phyloP scores from a whole-genome alignment of 2,113 vertebrate genomes.

The Pteropus alecto region DNA sequence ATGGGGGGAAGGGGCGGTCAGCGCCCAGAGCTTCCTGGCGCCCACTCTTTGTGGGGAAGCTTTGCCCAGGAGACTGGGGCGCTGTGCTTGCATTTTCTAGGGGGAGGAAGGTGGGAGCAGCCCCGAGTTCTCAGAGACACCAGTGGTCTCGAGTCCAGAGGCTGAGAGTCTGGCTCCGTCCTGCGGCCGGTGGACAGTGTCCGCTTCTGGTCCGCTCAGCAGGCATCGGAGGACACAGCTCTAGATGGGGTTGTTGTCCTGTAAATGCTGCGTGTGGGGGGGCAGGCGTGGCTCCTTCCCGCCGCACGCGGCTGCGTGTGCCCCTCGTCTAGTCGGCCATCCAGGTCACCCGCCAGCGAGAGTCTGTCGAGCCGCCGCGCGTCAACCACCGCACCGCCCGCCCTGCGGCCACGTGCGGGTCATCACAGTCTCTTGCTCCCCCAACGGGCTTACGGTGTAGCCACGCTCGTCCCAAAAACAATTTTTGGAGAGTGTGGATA shows the following conservation, averaged over 20 bases:
- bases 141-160: neutral
- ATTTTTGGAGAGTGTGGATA: neutral
- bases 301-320: accelerated
- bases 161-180: neutral
- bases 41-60: neutral
- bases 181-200: accelerated
- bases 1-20: neutral
- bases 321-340: neutral
- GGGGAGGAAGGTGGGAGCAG: neutral
- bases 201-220: neutral
- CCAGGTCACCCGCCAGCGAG: accelerated
- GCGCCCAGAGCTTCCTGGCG: accelerated
- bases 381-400: accelerated
- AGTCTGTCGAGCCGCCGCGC: accelerated
- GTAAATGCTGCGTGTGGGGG: neutral
- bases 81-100: neutral
- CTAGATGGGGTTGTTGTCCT: neutral
- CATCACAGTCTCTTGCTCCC: accelerated
- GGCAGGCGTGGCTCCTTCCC: neutral
- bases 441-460: neutral
- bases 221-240: neutral
- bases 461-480: neutral
- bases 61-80: neutral
- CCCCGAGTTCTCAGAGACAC: neutral
- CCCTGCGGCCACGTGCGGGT: accelerated